phyloP scores from a whole-genome alignment of 2,888 invertebrate genomes.

The Anagyrus pseudococci region DNA sequence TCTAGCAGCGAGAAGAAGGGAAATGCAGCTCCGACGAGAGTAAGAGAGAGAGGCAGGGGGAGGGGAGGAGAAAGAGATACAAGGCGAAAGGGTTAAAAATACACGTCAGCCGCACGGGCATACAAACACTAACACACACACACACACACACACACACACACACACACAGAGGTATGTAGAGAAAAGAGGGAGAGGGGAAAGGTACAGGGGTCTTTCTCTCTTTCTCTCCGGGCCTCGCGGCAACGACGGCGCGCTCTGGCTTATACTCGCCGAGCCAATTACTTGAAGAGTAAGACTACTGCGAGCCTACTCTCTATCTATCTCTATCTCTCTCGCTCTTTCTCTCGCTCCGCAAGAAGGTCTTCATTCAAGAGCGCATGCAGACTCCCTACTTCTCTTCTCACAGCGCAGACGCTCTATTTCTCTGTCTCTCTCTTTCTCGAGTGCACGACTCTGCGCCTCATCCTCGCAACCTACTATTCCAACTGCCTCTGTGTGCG shows the following conservation, averaged over 20 bases:
- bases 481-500: no score
- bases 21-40: no score
- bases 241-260: no score
- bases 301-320: background rate
- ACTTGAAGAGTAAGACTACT: slow-evolving; percentile 39
- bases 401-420: background rate
- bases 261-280: slow-evolving; percentile 49
- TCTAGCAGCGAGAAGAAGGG: no score
- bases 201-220: no score
- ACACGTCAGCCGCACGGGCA: slow-evolving; percentile 11
- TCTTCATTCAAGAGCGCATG: slow-evolving; percentile 32
- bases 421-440: background rate
- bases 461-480: no score
- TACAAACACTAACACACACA: no score
- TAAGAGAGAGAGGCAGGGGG: background rate
- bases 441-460: no score
- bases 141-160: no score
- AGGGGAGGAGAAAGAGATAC: background rate
- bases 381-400: background rate
- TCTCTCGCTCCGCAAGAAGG: no score
- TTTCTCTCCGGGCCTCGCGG: slow-evolving; percentile 36
- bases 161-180: no score
- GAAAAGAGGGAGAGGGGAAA: background rate
- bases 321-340: no score
- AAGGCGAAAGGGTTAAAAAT: slow-evolving; percentile 36